These are phyloP conservation scores for Papilio dardanus DNA, from an alignment of 1,140 invertebrate species.

Conservation along the genomic window DNA sequence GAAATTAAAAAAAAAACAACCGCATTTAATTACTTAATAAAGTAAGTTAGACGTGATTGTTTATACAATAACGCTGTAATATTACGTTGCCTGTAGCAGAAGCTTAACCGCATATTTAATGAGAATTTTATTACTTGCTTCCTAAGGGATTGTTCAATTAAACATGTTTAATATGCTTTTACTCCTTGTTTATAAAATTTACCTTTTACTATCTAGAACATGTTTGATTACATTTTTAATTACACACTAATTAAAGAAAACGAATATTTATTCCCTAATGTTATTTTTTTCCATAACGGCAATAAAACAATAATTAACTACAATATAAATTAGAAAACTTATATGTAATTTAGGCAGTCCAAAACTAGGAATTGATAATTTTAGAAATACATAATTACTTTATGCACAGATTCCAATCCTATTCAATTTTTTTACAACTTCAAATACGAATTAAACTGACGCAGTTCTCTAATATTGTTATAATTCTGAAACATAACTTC, in stretches of 20 bases:
- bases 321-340: too few relatives aligned
- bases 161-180: neutral
- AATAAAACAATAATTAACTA: too few relatives aligned
- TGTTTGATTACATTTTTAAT: neutral
- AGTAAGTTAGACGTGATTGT: constrained; percentile 44
- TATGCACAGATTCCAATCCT: too few relatives aligned
- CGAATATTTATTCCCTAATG: neutral
- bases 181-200: constrained; percentile 20
- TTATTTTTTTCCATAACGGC: too few relatives aligned
- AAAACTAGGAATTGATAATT: too few relatives aligned
- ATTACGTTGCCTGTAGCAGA: constrained; percentile 39
- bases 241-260: too few relatives aligned
- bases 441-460: too few relatives aligned
- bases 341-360: too few relatives aligned
- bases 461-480: too few relatives aligned
- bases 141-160: constrained; percentile 36
- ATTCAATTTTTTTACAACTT: too few relatives aligned
- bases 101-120: constrained; percentile 40
- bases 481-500: neutral
- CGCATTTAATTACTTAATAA: constrained; percentile 45
- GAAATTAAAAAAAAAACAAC: constrained; percentile 1
- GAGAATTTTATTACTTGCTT: constrained; percentile 39
- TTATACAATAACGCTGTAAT: constrained; percentile 39
- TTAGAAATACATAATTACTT: too few relatives aligned
- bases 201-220: neutral